A percentile compares a stretch with the other conserved stretches of the same genome.
Conservation (phyloP, 2,888 invertebrate genomes). For the Nemoura dubitans region DNA sequence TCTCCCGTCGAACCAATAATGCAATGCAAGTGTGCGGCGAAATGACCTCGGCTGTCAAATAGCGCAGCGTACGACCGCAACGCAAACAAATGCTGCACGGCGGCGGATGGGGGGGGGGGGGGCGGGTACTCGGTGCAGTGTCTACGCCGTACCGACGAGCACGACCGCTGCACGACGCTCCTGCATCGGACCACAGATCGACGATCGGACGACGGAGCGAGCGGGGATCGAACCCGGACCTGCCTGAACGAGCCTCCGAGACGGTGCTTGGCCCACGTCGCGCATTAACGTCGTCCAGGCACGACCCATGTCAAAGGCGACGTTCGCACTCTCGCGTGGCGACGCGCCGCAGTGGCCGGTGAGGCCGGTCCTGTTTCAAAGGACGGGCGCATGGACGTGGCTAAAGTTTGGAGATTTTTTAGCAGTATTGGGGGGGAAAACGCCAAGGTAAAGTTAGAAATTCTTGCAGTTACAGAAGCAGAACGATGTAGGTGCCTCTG, state of each 20-base stretch:
- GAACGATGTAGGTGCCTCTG: too few relatives aligned
- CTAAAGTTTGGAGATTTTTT: too few relatives aligned
- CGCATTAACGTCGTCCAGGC: neutral
- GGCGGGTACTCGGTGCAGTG: too few relatives aligned
- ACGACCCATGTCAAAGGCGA: neutral
- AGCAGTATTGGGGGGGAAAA: too few relatives aligned
- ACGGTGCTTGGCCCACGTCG: neutral
- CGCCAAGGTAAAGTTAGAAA: too few relatives aligned
- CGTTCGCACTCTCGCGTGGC: neutral
- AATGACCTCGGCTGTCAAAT: neutral
- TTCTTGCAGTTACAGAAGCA: too few relatives aligned
- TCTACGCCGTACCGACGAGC: neutral
- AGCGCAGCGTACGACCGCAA: neutral
- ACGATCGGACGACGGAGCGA: too few relatives aligned
- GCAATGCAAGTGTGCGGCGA: neutral
- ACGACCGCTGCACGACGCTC: too few relatives aligned
- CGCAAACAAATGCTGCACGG: neutral
- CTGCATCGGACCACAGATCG: too few relatives aligned
- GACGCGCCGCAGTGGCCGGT: neutral
- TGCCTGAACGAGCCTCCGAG: neutral
- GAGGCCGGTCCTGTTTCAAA: neutral
- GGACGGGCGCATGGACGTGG: too few relatives aligned
- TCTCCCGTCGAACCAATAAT: neutral
- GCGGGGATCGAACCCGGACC: slow-evolving; percentile 7
- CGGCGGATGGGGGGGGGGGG: too few relatives aligned